Conservation (phyloP, 2,888 invertebrate species). For the Drosophila conformis region DNA sequence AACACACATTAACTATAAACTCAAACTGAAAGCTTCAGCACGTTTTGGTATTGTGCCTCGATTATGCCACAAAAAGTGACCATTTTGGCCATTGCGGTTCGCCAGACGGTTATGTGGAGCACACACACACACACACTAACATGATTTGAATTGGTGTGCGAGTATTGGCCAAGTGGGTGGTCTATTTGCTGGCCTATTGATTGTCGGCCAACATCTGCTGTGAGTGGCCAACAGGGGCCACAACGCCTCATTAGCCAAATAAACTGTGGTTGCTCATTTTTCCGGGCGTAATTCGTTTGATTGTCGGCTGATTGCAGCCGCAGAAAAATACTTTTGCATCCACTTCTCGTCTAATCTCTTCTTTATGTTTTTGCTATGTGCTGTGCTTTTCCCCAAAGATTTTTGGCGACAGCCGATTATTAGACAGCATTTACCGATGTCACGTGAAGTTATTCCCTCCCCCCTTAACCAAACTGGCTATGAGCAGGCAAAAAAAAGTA, state of each 20-base stretch:
- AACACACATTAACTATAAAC: not conserved
- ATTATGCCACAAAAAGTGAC: not conserved
- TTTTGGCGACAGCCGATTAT: conserved; percentile 48
- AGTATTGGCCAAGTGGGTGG: conserved; percentile 34
- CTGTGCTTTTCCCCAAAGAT: conserved; percentile 40
- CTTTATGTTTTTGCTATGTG: conserved; percentile 30
- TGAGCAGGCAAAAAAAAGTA: conserved; percentile 24
- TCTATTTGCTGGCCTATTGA: conserved; percentile 42
- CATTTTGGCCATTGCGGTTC: conserved; percentile 16
- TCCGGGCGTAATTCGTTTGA: conserved; percentile 60
- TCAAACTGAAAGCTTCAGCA: not conserved
- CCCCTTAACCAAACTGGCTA: not conserved
- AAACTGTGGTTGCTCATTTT: conserved; percentile 39
- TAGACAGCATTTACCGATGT: conserved; percentile 63
- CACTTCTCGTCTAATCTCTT: conserved; percentile 27
- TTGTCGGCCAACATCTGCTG: conserved; percentile 22
- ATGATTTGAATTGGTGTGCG: not conserved
- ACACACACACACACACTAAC: conserved; percentile 8
- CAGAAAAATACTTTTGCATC: conserved; percentile 55
- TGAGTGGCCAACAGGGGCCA: conserved; percentile 11
- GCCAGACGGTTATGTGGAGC: conserved; percentile 4
- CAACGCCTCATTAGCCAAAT: conserved; percentile 56
- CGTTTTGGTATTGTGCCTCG: not conserved
- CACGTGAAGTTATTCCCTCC: conserved; percentile 40
- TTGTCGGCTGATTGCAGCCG: conserved; percentile 55